phyloP scores from a whole-genome alignment of 2,888 invertebrate genomes.

The Campoplex nolae region DNA sequence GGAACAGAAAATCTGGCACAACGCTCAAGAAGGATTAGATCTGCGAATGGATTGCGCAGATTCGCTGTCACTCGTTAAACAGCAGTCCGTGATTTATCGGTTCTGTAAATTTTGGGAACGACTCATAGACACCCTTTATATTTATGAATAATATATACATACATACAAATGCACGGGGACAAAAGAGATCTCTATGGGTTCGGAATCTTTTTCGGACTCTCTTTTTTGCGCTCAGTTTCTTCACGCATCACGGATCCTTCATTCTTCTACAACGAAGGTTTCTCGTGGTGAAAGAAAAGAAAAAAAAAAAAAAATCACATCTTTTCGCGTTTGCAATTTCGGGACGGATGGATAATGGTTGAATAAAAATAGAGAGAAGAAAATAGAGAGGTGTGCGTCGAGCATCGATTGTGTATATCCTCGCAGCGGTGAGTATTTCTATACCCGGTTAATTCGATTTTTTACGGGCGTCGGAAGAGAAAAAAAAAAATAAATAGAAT shows the following conservation, averaged over 20 bases:
- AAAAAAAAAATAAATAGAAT: conserved; percentile 21
- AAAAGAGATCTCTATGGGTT: conserved; percentile 55
- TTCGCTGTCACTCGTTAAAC: background rate
- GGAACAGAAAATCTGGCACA: background rate
- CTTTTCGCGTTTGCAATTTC: conserved; percentile 58
- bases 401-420: conserved; percentile 4
- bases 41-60: no score
- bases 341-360: conserved; percentile 48
- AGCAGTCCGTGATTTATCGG: background rate
- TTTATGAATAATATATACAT: background rate
- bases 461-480: conserved; percentile 7
- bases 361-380: conserved; percentile 17
- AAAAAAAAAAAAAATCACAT: conserved; percentile 39
- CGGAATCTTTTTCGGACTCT: conserved; percentile 50
- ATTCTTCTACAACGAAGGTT: conserved; percentile 40
- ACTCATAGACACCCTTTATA: background rate
- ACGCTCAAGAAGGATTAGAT: background rate
- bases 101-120: background rate
- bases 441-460: conserved; percentile 50
- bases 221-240: conserved; percentile 40
- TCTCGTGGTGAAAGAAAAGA: conserved; percentile 10
- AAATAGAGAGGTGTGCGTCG: background rate
- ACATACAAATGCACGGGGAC: conserved; percentile 39
- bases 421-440: background rate
- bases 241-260: conserved; percentile 54